Evolutionary conservation across 2,888 invertebrate species (phyloP), one percentile per base, ranked within the genome.

Genomic region (Archips xylosteana): DNA sequence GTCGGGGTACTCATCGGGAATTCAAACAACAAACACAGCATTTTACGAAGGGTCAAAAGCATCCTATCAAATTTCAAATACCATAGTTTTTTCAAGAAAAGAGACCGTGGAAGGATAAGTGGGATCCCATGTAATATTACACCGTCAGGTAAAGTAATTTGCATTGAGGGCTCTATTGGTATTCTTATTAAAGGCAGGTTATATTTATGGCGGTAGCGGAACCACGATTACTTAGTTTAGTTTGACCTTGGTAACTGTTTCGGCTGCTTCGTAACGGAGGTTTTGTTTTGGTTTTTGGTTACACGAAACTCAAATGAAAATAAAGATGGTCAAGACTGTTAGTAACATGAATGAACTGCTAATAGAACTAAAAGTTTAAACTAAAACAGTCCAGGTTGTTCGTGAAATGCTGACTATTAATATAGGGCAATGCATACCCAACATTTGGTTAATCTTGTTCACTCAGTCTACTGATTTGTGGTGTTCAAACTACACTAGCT

Each of bases 91-190:
- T 32, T 0, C 57, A 23, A 23, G 12, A 49, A n/a, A 23, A 57
- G 32, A 32, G 57, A 32, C 57, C 32, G 4, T 32, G 10, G 32
- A 32, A 57, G 57, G 57, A 32, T 57, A 57, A 57, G 4, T 32
- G 3, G 4, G 32, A 51, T 54, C 36, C 51, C 36, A 34, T 65
- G 9, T 51, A 51, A 65, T 49, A n/a, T 65, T 65, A 36, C n/a
- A 15, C n/a, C 34, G n/a, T 36, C 49, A 51, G 57, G 47, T 34
- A 64, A 34, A n/a, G 51, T 32, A 61, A 71, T 66, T 71, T 66
- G 39, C 51, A 71, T 71, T 57, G 47, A 61, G 47, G 66, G 66
- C 49, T 66, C 49, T 42, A 61, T 61, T 23, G 66, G 49, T 49
- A 36, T 49, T 61, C 61, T 69, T 69, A 61, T 36, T 49, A 61